phyloP scores from a whole-genome alignment of 2,888 invertebrate genomes.

The Bibio marci region DNA sequence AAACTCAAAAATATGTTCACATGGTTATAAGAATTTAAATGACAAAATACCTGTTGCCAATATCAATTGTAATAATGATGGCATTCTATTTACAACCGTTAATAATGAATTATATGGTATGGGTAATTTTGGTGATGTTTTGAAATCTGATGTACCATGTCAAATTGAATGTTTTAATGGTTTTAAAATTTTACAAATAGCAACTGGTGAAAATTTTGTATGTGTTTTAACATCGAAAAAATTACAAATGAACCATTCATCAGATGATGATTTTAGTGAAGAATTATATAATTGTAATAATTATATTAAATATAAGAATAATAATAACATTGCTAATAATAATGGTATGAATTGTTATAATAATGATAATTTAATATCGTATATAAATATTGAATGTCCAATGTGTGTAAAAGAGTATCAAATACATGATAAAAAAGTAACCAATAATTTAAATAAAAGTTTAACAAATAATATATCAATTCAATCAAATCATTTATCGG shows the following conservation, averaged over 20 bases:
- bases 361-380: too few species aligned
- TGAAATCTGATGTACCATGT: conserved; percentile 36
- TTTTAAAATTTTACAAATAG: conserved; percentile 46
- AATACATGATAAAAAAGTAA: too few species aligned
- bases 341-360: too few species aligned
- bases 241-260: too few species aligned
- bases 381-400: too few species aligned
- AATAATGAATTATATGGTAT: conserved; percentile 22
- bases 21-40: background rate
- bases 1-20: background rate
- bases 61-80: conserved; percentile 24
- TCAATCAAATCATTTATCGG: too few species aligned
- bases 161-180: conserved; percentile 52
- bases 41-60: conserved; percentile 3
- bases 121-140: conserved; percentile 24
- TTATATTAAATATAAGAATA: too few species aligned
- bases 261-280: too few species aligned
- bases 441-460: too few species aligned
- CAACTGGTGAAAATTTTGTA: conserved; percentile 62
- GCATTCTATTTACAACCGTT: conserved; percentile 22
- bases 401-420: too few species aligned
- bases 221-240: conserved; percentile 51
- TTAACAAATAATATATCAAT: too few species aligned
- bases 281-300: too few species aligned
- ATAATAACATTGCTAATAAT: background rate